These are phyloP conservation scores for Linurgus olivaceus DNA, from an alignment of 2,797 vertebrate genomes.

Conservation along the genomic window DNA sequence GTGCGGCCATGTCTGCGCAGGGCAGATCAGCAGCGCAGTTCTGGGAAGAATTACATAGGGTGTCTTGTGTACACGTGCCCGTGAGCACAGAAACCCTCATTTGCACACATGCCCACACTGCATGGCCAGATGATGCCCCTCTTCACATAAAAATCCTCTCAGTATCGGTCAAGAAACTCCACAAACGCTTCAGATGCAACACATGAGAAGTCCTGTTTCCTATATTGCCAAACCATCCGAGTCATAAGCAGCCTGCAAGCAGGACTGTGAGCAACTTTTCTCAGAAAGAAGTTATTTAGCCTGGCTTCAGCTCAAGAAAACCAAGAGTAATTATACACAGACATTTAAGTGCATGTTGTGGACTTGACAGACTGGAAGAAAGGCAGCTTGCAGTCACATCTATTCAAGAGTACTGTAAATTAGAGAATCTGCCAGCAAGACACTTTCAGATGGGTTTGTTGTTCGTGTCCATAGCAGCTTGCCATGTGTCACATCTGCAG, in stretches of 20 bases:
- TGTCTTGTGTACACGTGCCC: not conserved
- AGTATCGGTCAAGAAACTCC: conserved; percentile 10
- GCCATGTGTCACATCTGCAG: not conserved
- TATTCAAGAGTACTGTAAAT: not conserved
- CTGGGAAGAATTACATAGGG: conserved; percentile 58
- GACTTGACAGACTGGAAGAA: not conserved
- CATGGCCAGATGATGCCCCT: conserved; percentile 1
- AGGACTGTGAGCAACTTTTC: conserved; percentile 67
- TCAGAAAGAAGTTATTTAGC: conserved; percentile 56
- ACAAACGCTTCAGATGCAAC: conserved; percentile 30
- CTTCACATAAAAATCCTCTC: conserved; percentile 16
- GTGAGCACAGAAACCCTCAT: not conserved
- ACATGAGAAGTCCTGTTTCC: conserved; percentile 4
- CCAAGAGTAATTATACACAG: not conserved
- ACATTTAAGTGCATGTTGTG: not conserved
- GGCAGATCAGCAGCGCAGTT: conserved; percentile 58
- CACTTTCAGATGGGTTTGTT: not conserved
- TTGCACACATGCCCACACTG: not conserved
- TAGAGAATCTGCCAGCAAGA: not conserved
- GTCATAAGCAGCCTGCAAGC: conserved; percentile 29
- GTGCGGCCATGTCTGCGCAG: conserved; percentile 34
- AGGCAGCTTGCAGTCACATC: not conserved
- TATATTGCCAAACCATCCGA: not conserved
- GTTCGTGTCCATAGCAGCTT: not conserved
- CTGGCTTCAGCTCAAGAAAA: conserved; percentile 15